Evolutionary conservation across 2,113 vertebrate genomes (phyloP), one percentile per base, ranked within the genome.

Genomic region (Nymphicus hollandicus): DNA sequence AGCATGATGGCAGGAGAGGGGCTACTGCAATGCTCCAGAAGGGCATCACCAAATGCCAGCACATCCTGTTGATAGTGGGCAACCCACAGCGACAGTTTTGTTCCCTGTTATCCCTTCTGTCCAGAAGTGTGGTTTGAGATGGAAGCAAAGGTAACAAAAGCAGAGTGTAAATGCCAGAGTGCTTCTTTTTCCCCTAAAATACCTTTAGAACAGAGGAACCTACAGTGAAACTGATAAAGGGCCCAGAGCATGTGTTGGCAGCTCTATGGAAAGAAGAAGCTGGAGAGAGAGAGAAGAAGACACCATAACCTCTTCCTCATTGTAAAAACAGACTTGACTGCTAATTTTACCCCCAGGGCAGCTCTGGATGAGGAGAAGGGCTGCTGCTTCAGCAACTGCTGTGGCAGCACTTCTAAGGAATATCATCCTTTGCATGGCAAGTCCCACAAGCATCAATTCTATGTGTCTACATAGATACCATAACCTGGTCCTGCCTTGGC

Each of bases 261-360:
- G 35, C 52, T 80, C 22, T 72, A 31, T 6, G 31, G 44, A 83
- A 94, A 95, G 73, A 49, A 84, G 89, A 92, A 94, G 73, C 52
- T 63, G 37, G 39, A 93, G 33, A n/a, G 2, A 10, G 33, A 56
- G 31, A 52, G 46, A 76, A 63, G 23, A 86, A 29, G 81, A 79
- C 43, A 60, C 29, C 15, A 58, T 43, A 77, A 63, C 43, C 27
- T 95, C 63, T 87, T 95, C 82, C 79, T 77, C 79, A 87, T 63
- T 81, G 53, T 47, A 50, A 37, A 86, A 83, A 31, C 37, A 63
- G 66, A 25, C 31, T 63, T 55, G 20, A 25, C 49, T 66, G 39
- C 63, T 79, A 63, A 72, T 58, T 86, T 74, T 79, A 58, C 24
- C 16, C 35, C 12, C 33, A 29, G 15, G 20, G 46, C 4, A 19